Percentiles rank a stretch among this genome's conserved stretches.
Evolutionary conservation across 2,113 vertebrate genomes (phyloP).

Genomic region (Sciurus niger): DNA sequence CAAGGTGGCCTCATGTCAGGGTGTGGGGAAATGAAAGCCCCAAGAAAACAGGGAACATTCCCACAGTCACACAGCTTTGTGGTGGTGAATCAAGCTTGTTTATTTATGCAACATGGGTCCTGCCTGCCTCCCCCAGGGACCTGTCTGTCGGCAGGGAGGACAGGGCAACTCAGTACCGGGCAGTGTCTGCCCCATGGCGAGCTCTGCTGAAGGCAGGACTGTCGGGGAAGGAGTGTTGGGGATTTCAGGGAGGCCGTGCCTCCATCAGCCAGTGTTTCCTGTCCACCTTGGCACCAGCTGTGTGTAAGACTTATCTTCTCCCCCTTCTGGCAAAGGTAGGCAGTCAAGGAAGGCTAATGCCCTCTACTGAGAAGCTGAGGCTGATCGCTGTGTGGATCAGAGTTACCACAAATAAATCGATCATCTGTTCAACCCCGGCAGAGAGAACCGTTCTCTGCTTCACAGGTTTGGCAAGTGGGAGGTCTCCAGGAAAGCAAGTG

Average conservation of each 20-base stretch:
- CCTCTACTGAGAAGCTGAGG: background rate
- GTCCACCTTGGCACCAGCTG: background rate
- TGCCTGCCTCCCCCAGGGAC: background rate
- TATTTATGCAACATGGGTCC: background rate
- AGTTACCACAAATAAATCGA: background rate
- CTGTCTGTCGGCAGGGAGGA: background rate
- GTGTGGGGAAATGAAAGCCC: background rate
- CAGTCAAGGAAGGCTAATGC: background rate
- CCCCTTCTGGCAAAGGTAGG: background rate
- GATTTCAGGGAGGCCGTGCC: background rate
- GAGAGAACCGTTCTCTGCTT: background rate
- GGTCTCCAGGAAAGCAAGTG: background rate
- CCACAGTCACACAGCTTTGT: background rate
- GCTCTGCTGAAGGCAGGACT: background rate
- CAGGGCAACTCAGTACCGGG: rapidly evolving
- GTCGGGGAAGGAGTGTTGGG: rapidly evolving
- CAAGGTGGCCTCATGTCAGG: background rate
- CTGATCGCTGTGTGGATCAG: background rate
- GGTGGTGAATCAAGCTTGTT: background rate
- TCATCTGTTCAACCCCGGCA: background rate
- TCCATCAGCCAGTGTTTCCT: background rate
- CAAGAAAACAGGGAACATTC: background rate
- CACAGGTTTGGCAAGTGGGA: background rate
- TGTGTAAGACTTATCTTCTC: background rate
- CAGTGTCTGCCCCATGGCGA: rapidly evolving